Evolutionary conservation across 2,797 vertebrate species (phyloP), one percentile per base, ranked within the genome.

Genomic region (Chlorospingus flavigularis): DNA sequence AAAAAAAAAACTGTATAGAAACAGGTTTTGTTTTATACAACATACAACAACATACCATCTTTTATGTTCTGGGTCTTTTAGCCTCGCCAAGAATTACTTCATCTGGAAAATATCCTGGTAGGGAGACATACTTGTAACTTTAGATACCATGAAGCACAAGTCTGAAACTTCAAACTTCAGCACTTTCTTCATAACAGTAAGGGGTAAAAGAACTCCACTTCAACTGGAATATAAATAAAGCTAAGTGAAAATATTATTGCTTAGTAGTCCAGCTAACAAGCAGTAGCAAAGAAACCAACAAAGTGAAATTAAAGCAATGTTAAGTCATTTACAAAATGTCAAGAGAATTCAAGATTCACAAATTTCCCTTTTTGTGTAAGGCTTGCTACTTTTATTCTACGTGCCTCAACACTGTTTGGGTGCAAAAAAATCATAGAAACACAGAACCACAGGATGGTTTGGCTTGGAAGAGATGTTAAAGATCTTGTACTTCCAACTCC

Each of bases 41-140:
- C 42, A 51, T 50, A 80, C 62, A 76, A 82, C 45, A 81, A 77
- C 42, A 54, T 58, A 75, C 66, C 76, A 87, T 84, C 91, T 96
- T 92, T 95, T 95, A 95, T 89, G 58, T 94, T 92, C 75, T 75
- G 78, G 81, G 70, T 74, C 60, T 95, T 90, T 67, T 39, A 80
- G 42, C 61, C 65, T 84, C 1, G 71, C 94, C 95, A 97, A 95
- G 62, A 75, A 40, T 96, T 94, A 97, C 84, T 97, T 97, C 95
- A 97, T 84, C 33, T 95, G 92, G 96, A 97, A 97, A 97, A 61
- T 71, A 97, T 95, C 86, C 77, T 42, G 45, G 88, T 65, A 74
- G 48, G 35, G 73, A 90, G 70, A 83, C 0, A 1, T 79, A 79
- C 85, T 92, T 82, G 67, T 78, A 94, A 92, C 66, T 86, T 83